Evolutionary conservation across 2,888 invertebrate species (phyloP).

Genomic region (Brachypterus glaber): DNA sequence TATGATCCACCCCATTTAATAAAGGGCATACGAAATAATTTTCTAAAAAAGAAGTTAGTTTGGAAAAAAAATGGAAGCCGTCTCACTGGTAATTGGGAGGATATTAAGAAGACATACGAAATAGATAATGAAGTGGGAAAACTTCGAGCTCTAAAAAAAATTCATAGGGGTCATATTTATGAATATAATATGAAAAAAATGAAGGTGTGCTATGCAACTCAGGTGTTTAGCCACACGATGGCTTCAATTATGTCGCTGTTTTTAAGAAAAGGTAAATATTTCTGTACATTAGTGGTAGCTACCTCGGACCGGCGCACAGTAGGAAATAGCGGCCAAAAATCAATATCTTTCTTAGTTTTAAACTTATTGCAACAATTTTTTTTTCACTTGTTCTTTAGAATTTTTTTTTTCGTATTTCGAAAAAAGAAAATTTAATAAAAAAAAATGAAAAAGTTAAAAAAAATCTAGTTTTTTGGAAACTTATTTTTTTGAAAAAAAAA

Average conservation of each 20-base stretch:
- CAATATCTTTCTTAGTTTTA: too few species aligned
- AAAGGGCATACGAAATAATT: background rate
- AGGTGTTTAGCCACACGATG: constrained; percentile 14
- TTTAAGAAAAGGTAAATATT: too few species aligned
- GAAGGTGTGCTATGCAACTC: constrained; percentile 13
- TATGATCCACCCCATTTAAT: constrained; percentile 9
- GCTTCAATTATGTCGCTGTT: constrained; percentile 9
- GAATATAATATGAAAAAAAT: constrained; percentile 11
- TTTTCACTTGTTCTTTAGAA: too few species aligned
- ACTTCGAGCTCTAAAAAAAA: background rate
- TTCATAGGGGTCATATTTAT: background rate
- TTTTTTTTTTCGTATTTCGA: too few species aligned
- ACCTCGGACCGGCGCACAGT: too few species aligned
- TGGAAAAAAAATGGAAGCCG: background rate
- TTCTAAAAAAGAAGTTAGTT: background rate
- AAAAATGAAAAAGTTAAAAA: too few species aligned
- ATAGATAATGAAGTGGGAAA: background rate
- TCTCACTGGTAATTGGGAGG: background rate
- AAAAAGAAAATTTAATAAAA: too few species aligned
- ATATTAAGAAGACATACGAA: background rate
- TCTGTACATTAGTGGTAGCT: too few species aligned
- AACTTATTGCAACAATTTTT: too few species aligned
- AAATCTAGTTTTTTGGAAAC: too few species aligned
- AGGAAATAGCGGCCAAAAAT: too few species aligned
- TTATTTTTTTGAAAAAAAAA: too few species aligned